These are phyloP conservation scores for Heterocephalus glaber DNA, from an alignment of 2,113 vertebrate genomes.

Conservation along the genomic window DNA sequence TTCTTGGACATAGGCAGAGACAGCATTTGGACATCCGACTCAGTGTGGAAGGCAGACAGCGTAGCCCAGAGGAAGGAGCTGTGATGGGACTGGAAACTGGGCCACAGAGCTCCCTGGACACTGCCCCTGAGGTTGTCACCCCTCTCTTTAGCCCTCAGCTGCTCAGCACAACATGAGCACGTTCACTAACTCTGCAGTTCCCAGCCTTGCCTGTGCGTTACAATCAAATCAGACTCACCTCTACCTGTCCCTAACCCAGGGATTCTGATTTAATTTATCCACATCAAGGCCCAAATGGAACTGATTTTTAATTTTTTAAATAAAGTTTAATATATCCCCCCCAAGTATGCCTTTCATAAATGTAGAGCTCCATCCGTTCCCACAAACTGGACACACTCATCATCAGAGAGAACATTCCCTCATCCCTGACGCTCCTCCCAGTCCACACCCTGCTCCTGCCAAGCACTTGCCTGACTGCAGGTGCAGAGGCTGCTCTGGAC, in stretches of 20 bases:
- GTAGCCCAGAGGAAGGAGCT: not conserved
- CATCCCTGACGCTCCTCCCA: accelerated
- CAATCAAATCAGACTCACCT: not conserved
- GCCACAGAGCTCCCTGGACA: not conserved
- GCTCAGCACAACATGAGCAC: not conserved
- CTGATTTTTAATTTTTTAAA: not conserved
- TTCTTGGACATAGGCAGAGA: not conserved
- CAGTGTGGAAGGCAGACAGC: not conserved
- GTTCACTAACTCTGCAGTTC: no score
- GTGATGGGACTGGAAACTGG: not conserved
- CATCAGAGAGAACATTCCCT: not conserved
- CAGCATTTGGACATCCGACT: not conserved
- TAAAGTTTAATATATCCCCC: not conserved
- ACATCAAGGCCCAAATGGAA: not conserved
- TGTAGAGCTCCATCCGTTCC: accelerated
- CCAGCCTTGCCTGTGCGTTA: accelerated
- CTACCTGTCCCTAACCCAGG: not conserved
- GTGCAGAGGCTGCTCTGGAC: not conserved
- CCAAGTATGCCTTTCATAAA: accelerated
- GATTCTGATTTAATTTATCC: not conserved
- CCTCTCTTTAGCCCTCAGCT: no score
- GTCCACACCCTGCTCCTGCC: not conserved
- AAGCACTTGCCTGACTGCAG: not conserved
- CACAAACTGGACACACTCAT: not conserved
- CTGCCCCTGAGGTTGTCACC: not conserved